Evolutionary conservation across 2,113 vertebrate species (phyloP).

Genomic region (Vanacampus margaritifer): DNA sequence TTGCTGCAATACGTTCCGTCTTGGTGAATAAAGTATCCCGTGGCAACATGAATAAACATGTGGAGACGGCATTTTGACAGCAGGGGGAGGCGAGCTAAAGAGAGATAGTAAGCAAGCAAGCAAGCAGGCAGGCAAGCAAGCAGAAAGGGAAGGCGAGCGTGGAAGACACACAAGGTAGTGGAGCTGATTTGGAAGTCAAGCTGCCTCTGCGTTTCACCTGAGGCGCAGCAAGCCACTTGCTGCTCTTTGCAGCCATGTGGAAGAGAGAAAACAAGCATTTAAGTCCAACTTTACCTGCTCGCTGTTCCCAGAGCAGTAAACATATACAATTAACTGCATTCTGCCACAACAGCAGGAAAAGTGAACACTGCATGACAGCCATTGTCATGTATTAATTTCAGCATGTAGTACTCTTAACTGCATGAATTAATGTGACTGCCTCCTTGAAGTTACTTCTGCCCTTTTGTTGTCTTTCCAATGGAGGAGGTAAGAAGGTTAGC

Average conservation of each 20-base stretch:
- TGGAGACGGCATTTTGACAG: constrained; percentile 46
- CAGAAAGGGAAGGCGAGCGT: constrained; percentile 26
- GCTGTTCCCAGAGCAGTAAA: constrained; percentile 53
- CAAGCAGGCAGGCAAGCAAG: constrained; percentile 24
- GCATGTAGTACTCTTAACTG: too few species aligned
- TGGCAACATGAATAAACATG: constrained; percentile 67
- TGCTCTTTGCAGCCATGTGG: constrained; percentile 41
- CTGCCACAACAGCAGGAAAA: constrained; percentile 34
- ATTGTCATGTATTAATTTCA: too few species aligned
- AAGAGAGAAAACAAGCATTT: constrained; percentile 55
- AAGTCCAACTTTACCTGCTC: constrained; percentile 72
- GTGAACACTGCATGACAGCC: neutral
- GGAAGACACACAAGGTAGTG: constrained; percentile 28
- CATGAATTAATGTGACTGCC: too few species aligned
- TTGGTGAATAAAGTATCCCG: constrained; percentile 49
- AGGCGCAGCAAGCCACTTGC: constrained; percentile 51
- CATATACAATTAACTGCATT: constrained; percentile 70
- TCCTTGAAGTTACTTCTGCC: too few species aligned
- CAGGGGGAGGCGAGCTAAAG: neutral
- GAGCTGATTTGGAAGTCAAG: constrained; percentile 46
- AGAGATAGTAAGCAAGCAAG: constrained; percentile 35
- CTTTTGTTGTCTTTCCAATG: too few species aligned
- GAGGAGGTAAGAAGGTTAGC: too few species aligned
- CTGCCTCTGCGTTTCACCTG: constrained; percentile 66
- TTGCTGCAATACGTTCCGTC: constrained; percentile 42